Conservation (phyloP, 2,797 vertebrate genomes). For the Babyrousa celebensis region DNA sequence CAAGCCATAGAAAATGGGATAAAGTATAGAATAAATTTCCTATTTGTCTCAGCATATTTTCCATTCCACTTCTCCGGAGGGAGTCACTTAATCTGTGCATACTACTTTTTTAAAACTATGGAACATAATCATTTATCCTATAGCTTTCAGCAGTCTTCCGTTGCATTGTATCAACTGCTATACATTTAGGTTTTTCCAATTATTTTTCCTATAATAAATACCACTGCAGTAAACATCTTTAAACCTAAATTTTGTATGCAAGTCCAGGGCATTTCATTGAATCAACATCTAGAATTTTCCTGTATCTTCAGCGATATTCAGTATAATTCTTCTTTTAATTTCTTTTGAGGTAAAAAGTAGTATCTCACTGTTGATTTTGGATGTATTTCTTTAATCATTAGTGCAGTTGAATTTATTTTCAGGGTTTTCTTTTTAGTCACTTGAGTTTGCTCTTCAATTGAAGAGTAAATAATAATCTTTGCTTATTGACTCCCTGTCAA, state of each 20-base stretch:
- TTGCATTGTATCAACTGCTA: background rate
- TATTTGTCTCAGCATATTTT: no score
- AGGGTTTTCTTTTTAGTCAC: background rate
- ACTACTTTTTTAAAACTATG: slow-evolving; percentile 37
- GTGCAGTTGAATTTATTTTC: slow-evolving; percentile 25
- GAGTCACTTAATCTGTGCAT: background rate
- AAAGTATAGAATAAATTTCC: no score
- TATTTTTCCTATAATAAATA: slow-evolving; percentile 50
- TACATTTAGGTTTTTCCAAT: background rate
- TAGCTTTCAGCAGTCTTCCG: slow-evolving; percentile 2
- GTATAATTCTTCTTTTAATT: slow-evolving; percentile 55
- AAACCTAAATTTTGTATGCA: background rate
- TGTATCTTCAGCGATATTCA: slow-evolving; percentile 32
- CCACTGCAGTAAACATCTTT: background rate
- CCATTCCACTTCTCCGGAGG: no score
- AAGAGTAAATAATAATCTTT: background rate
- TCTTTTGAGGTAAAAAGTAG: background rate
- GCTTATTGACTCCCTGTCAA: background rate
- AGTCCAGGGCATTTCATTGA: slow-evolving; percentile 38
- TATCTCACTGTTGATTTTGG: slow-evolving; percentile 19
- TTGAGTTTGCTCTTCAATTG: background rate
- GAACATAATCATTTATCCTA: background rate
- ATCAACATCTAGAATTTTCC: background rate
- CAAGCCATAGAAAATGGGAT: no score
- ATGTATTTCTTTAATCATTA: background rate